These are phyloP conservation scores for Arbacia lixula DNA, from an alignment of 53 echinoderm and acorn worm genomes.

Conservation along the genomic window DNA sequence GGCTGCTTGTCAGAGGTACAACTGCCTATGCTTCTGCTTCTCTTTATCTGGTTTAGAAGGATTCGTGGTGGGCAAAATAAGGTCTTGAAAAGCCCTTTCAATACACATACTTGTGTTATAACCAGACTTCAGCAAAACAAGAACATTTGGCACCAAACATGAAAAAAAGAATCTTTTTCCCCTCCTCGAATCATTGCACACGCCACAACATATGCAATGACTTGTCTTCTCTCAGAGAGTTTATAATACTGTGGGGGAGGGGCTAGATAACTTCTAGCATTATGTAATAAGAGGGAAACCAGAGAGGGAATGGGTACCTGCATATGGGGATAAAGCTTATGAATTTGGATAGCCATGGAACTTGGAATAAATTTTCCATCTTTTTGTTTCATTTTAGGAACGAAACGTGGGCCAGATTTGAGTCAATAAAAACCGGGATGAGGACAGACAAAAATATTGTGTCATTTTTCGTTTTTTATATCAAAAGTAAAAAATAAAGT, in stretches of 20 bases:
- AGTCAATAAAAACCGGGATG: background rate
- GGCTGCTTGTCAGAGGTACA: no score
- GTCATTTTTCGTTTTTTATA: slow-evolving; percentile 31
- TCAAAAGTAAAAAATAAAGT: slow-evolving; percentile 63
- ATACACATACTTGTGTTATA: background rate
- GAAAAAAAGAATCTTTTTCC: no score
- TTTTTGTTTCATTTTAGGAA: background rate
- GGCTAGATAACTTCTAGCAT: no score
- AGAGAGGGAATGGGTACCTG: no score
- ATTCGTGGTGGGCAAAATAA: background rate
- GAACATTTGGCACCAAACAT: slow-evolving; percentile 55
- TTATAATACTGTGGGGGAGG: no score
- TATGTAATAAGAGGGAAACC: no score
- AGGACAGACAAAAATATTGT: background rate
- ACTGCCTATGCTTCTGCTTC: slow-evolving; percentile 1
- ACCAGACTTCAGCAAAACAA: slow-evolving; percentile 40
- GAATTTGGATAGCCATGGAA: no score
- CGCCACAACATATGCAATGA: no score
- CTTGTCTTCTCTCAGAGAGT: no score
- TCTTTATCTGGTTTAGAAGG: background rate
- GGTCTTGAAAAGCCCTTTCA: background rate
- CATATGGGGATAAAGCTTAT: no score
- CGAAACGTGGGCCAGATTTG: background rate
- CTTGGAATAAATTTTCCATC: background rate
- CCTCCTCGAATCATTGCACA: no score